Base-by-base conservation (phyloP, 2,797 vertebrate species). In the Platyrinchus mystaceus region DNA sequence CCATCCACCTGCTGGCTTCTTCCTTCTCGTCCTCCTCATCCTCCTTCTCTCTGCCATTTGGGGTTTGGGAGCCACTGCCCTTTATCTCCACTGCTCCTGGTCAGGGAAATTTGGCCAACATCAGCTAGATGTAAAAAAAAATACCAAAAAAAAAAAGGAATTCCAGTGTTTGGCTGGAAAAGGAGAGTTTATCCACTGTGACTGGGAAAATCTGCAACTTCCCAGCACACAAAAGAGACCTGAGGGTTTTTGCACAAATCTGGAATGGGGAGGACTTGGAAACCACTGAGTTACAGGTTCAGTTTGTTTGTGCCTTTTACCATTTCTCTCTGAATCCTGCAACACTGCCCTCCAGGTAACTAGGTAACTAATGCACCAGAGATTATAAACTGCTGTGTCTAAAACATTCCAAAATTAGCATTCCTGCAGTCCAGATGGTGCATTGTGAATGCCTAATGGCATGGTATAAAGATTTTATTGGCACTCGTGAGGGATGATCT, bases 371-470 rank as follows among this genome's bases (percentile, higher is more conserved):
- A 93, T 50, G 41, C 67, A 52, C 23, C 2, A 1, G 50, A 63
- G 63, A 87, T 76, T 89, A 69, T 56, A 73, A 90, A 69, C 64
- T 71, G 75, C 58, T 85, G 68, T 74, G 56, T 70, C 91, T 90
- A 74, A 94, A 93, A 68, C 53, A 70, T 93, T 89, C 64, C 84
- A 70, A 89, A 92, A 94, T 87, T 77, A 89, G 59, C 59, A 81
- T 88, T 94, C 84, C 83, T 90, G 77, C 83, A 79, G 86, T 76
- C 88, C 94, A 95, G 92, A 96, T 88, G 93, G 93, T 17, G 37
- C 55, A 39, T 36, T 0, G 4, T 90, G 93, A 93, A 90, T 89
- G 63, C 85, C 69, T 79, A 85, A 81, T 93, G 69, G 74, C 77
- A 78, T 14, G 37, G 74, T 63, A 41, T 88, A 76, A 93, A 68